A percentile compares a stretch with the other conserved stretches of the same genome.
These are phyloP conservation scores for Cervus canadensis DNA, from an alignment of 2,113 vertebrate genomes.

Conservation along the genomic window DNA sequence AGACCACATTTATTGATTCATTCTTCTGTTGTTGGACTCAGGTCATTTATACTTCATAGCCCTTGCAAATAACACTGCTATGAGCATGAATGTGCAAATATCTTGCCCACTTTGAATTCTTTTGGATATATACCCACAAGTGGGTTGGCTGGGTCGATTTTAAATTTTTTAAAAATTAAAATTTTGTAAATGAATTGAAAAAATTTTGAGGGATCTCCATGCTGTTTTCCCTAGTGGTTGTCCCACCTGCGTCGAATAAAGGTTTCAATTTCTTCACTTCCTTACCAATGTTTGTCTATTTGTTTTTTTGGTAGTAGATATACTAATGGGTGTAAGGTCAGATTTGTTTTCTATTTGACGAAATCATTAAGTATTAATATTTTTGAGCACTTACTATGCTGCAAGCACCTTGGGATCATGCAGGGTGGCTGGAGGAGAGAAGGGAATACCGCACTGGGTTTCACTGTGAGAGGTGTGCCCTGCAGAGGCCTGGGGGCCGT, in stretches of 20 bases:
- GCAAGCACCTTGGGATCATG: fast-evolving
- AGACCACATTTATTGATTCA: background rate
- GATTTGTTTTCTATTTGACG: background rate
- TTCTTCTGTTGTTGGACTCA: too few relatives aligned
- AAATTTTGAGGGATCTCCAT: background rate
- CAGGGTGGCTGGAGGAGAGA: background rate
- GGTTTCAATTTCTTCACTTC: background rate
- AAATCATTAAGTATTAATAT: background rate
- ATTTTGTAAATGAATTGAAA: background rate
- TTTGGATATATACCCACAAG: background rate
- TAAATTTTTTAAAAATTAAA: background rate
- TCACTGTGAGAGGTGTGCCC: background rate
- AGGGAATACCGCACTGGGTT: background rate
- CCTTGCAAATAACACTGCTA: fast-evolving
- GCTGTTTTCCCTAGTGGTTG: background rate
- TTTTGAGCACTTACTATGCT: background rate
- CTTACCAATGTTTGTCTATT: background rate
- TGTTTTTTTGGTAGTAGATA: background rate
- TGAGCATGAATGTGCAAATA: background rate
- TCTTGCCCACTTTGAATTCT: background rate
- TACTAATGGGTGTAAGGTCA: background rate
- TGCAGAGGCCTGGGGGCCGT: fast-evolving
- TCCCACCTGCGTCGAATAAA: fast-evolving
- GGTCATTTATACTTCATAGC: background rate
- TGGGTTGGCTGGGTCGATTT: background rate